Conservation (phyloP, 2,797 vertebrate genomes). For the Meriones psammophilus region DNA sequence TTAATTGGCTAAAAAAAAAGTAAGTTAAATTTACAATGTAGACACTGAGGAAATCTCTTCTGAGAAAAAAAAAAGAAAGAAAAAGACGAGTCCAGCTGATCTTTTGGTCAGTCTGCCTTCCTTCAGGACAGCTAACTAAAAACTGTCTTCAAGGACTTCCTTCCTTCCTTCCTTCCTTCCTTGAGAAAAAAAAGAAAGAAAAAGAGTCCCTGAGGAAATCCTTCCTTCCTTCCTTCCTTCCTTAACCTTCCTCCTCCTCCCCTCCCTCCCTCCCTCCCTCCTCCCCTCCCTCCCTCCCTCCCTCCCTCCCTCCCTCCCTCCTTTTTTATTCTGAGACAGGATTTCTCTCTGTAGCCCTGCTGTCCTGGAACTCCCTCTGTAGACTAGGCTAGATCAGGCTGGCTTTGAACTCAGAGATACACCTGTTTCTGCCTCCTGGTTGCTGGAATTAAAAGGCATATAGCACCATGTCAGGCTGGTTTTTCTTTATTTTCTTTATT, state of each 20-base stretch:
- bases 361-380: background rate
- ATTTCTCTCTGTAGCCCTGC: background rate
- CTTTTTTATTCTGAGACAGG: background rate
- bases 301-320: too few species aligned
- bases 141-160: too few species aligned
- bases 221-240: too few species aligned
- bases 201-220: too few species aligned
- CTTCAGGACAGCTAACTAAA: too few species aligned
- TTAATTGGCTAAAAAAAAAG: background rate
- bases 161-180: background rate
- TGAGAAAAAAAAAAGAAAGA: background rate
- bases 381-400: background rate
- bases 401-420: background rate
- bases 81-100: background rate
- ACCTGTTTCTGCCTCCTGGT: background rate
- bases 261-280: too few species aligned
- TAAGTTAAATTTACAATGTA: constrained; percentile 15
- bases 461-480: background rate
- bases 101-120: background rate
- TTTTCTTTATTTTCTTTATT: too few species aligned
- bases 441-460: background rate
- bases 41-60: background rate
- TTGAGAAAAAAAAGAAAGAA: too few species aligned
- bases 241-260: too few species aligned
- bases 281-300: too few species aligned